Evolutionary conservation across 2,888 invertebrate species (phyloP), one percentile per base, ranked within the genome.

Genomic region (Copidosoma aretas): DNA sequence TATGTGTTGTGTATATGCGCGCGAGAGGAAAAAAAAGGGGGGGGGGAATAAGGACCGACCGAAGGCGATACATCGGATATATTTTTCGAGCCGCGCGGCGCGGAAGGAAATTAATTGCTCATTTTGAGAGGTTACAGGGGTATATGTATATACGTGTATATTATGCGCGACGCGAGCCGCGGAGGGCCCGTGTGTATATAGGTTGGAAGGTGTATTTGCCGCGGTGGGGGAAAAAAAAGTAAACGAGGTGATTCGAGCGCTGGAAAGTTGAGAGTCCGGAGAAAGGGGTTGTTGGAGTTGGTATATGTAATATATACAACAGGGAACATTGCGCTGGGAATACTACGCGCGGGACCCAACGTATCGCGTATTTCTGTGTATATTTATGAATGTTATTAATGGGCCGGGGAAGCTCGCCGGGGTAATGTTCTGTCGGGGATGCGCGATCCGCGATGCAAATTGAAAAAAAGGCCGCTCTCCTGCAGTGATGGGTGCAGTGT

Each of bases 301-400:
- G n/a, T n/a, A n/a, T n/a, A n/a, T n/a, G n/a, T n/a, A n/a, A n/a
- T n/a, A n/a, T n/a, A n/a, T n/a, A n/a, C n/a, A n/a, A n/a, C n/a
- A 46, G 21, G 46, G 25, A 52, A 62, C 65, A 63, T 66, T 64
- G 60, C 57, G 63, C 60, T 22, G 46, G n/a, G 46, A 22, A 43
- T 41, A 49, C 15, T 25, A 53, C 39, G 25, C 60, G 56, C 39
- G 57, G 57, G 61, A 67, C 71, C 3, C 32, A 12, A 46, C 43
- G 32, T 3, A 32, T n/a, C n/a, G 68, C 68, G 68, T 71, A 68
- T 71, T 68, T 65, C 71, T 71, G 62, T 71, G n/a, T n/a, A n/a
- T n/a, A 71, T 71, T 71, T 71, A 71, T 71, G 64, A 56, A 57
- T 57, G 62, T 71, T 71, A 71, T 71, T 68, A 71, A 71, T 71